phyloP scores from a whole-genome alignment of 2,113 vertebrate species.

The Laterallus jamaicensis region DNA sequence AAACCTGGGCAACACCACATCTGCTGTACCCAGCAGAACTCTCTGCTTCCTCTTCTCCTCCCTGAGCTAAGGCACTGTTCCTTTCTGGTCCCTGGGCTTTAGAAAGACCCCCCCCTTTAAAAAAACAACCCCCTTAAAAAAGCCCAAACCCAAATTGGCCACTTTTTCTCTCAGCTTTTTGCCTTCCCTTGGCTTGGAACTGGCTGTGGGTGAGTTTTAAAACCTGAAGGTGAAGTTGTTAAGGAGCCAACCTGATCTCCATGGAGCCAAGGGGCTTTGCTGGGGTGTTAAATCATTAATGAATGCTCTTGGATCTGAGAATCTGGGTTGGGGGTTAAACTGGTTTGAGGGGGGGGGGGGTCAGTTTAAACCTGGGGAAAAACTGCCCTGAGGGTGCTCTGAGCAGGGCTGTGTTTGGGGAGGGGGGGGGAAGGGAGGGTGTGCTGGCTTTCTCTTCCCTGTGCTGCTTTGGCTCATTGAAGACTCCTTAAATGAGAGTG shows the following conservation, averaged over 20 bases:
- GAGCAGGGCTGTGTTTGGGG: background rate
- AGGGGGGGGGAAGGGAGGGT: too few species aligned
- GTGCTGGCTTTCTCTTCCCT: background rate
- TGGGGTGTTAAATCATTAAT: accelerated
- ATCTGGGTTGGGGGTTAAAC: too few species aligned
- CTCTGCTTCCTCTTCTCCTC: background rate
- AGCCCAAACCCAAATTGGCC: background rate
- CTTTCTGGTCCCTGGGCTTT: background rate
- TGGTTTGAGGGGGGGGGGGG: too few species aligned
- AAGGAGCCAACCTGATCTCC: accelerated
- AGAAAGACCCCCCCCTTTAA: background rate
- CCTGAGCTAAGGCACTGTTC: background rate
- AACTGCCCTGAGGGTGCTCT: too few species aligned
- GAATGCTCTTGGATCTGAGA: too few species aligned
- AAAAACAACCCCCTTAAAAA: too few species aligned
- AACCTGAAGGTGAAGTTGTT: background rate
- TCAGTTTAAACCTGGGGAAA: background rate
- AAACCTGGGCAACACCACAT: background rate
- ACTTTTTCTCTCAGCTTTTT: background rate
- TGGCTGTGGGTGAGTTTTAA: background rate
- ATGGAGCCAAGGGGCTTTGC: background rate
- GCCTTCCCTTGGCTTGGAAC: too few species aligned
- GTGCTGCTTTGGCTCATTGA: background rate
- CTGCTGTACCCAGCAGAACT: background rate
- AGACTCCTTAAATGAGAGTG: background rate